Evolutionary conservation across 2,888 invertebrate genomes (phyloP).

Genomic region (Rotaria sp.): DNA sequence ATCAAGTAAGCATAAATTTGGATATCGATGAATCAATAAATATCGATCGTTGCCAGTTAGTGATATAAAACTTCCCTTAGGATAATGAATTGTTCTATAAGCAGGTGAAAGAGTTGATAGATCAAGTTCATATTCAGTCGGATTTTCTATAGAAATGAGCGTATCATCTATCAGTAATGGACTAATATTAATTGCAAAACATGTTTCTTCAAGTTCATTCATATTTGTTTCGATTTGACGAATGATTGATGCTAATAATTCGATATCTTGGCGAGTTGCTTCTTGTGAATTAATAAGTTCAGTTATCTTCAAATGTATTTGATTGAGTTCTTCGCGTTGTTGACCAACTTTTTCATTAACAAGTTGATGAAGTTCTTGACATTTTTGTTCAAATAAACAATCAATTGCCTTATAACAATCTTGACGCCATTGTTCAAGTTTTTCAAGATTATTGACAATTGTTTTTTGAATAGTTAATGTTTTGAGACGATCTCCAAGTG

Average conservation of each 20-base stretch:
- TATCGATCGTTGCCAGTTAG: not conserved
- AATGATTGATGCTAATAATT: not conserved
- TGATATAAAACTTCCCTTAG: not conserved
- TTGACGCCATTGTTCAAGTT: too few species aligned
- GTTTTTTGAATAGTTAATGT: not conserved
- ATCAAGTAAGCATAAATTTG: not conserved
- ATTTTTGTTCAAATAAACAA: not conserved
- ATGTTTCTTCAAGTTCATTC: not conserved
- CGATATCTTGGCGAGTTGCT: not conserved
- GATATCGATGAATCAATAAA: not conserved
- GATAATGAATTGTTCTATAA: not conserved
- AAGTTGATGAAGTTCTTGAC: not conserved
- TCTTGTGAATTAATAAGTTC: not conserved
- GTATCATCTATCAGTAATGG: not conserved
- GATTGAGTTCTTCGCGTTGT: not conserved
- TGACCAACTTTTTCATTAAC: not conserved
- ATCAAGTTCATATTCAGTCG: not conserved
- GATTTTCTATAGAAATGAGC: not conserved
- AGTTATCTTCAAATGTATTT: not conserved
- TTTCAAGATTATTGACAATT: too few species aligned
- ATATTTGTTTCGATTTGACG: not conserved
- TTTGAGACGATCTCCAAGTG: not conserved
- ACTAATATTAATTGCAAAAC: not conserved
- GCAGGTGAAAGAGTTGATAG: not conserved
- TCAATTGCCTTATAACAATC: not conserved